A percentile compares a stretch with the other conserved stretches of the same genome.
phyloP scores from a whole-genome alignment of 2,888 invertebrate genomes.

The Serrognathus titanus region DNA sequence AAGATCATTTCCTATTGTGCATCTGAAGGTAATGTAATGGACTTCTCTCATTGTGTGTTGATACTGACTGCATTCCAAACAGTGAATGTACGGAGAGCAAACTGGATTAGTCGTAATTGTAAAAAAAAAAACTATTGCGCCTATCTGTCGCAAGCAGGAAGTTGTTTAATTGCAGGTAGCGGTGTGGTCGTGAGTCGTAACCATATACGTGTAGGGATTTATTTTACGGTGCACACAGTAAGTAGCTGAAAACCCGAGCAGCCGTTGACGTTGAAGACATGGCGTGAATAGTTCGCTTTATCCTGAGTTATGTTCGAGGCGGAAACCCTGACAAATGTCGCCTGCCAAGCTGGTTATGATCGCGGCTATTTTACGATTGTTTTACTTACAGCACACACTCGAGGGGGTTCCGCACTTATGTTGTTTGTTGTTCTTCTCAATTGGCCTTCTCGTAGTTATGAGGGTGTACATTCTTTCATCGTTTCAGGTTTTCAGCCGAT shows the following conservation, averaged over 20 bases:
- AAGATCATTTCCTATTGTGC: no score
- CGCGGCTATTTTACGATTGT: slow-evolving; percentile 26
- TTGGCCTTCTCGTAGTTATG: no score
- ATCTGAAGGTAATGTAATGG: no score
- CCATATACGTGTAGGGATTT: slow-evolving; percentile 16
- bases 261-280: slow-evolving; percentile 15
- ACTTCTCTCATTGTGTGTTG: no score
- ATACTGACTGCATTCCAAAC: not conserved
- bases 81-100: not conserved
- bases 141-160: slow-evolving; percentile 20
- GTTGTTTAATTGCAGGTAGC: slow-evolving; percentile 21
- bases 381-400: slow-evolving; percentile 2
- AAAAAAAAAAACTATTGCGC: no score
- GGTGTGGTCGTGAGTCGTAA: slow-evolving; percentile 14
- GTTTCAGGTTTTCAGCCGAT: slow-evolving; percentile 58
- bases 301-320: slow-evolving; percentile 22
- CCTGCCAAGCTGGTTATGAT: slow-evolving; percentile 28
- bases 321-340: slow-evolving; percentile 30
- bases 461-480: no score
- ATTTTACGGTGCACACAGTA: slow-evolving; percentile 6
- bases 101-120: not conserved
- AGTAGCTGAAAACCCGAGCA: slow-evolving; percentile 1
- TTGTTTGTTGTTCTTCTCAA: no score
- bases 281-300: slow-evolving; percentile 22
- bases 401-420: no score